Percentiles rank a stretch among this genome's conserved stretches.
These are phyloP conservation scores for Simalia tracyae DNA, from an alignment of 2,797 vertebrate species.

Conservation along the genomic window DNA sequence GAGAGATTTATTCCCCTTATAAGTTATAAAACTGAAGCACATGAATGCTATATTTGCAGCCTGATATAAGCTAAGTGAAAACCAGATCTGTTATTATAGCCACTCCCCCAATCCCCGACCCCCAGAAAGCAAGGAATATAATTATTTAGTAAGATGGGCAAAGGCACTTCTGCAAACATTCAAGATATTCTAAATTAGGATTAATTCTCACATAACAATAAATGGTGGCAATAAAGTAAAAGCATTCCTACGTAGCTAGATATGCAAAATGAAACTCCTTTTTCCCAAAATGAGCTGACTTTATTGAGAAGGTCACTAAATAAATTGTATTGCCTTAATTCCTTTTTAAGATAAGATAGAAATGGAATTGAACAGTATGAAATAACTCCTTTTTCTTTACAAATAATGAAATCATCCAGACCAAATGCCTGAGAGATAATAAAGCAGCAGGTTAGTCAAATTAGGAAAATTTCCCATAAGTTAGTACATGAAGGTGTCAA, in stretches of 20 bases:
- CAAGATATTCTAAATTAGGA: background rate
- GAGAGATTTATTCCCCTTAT: background rate
- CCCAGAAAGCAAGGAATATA: background rate
- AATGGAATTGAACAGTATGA: conserved; percentile 59
- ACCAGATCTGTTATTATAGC: background rate
- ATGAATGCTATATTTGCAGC: background rate
- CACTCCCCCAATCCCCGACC: background rate
- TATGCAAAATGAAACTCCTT: background rate
- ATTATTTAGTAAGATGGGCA: background rate
- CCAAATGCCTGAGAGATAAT: conserved; percentile 39
- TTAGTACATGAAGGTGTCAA: too few species aligned
- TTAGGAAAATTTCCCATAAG: conserved; percentile 41
- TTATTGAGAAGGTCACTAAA: conserved; percentile 10
- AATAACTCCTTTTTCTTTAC: conserved; percentile 55
- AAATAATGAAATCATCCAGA: conserved; percentile 60
- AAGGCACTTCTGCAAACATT: background rate
- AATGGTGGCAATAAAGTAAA: background rate
- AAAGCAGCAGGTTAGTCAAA: conserved; percentile 50
- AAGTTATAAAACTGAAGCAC: background rate
- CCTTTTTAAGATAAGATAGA: conserved; percentile 31
- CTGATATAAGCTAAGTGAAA: background rate
- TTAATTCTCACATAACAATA: background rate
- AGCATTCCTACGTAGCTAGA: background rate
- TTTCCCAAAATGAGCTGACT: conserved; percentile 8
- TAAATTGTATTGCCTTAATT: conserved; percentile 32